phyloP scores from a whole-genome alignment of 2,797 vertebrate genomes.

The Phalanger gymnotis region DNA sequence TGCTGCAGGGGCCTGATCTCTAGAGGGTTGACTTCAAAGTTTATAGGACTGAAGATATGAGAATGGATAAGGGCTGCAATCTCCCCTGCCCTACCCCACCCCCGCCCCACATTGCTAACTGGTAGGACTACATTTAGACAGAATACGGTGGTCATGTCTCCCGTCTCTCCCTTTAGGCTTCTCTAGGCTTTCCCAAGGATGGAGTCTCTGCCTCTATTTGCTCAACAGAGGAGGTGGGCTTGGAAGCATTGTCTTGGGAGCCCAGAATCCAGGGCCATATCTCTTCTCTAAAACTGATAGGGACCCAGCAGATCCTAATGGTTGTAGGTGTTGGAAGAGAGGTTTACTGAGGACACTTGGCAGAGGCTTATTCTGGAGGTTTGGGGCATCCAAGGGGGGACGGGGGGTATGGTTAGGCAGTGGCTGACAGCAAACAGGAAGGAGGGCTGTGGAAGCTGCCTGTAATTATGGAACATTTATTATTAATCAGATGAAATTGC shows the following conservation, averaged over 20 bases:
- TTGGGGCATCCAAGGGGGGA: not conserved
- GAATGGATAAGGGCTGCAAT: not conserved
- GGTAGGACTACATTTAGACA: not conserved
- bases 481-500: conserved; percentile 89
- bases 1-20: not conserved
- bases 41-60: not conserved
- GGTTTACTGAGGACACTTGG: not conserved
- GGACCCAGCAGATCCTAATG: not conserved
- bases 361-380: not conserved
- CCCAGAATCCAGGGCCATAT: not conserved
- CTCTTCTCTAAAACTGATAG: not conserved
- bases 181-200: not conserved
- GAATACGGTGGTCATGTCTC: not conserved
- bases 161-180: not conserved
- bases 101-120: not conserved
- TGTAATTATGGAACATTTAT: conserved; percentile 89
- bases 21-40: not conserved
- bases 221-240: not conserved
- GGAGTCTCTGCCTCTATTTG: not conserved
- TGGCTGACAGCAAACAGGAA: conserved; percentile 84
- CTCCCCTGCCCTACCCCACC: not conserved
- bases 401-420: conserved; percentile 76
- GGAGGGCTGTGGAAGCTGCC: conserved; percentile 81
- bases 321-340: not conserved
- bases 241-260: not conserved